A percentile compares a stretch with the other conserved stretches of the same genome.
Evolutionary conservation across 2,888 invertebrate species (phyloP).

Genomic region (Cactoblastis cactorum): DNA sequence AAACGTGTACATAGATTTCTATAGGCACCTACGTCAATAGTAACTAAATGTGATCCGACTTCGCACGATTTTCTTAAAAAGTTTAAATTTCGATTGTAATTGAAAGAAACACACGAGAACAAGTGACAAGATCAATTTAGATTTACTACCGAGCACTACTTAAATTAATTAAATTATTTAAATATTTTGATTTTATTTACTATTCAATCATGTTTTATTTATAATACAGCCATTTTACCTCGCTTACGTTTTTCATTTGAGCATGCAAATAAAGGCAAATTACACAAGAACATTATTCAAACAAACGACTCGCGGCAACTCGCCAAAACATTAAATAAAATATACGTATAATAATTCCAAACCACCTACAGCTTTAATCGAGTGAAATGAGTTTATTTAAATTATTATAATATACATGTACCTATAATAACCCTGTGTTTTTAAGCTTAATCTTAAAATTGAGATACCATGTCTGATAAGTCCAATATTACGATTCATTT

Average conservation of each 20-base stretch:
- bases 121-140: too few species aligned
- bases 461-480: too few species aligned
- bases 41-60: too few species aligned
- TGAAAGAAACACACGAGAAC: too few species aligned
- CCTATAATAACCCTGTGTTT: too few species aligned
- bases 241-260: constrained; percentile 7
- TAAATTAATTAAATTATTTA: constrained; percentile 4
- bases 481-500: too few species aligned
- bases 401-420: constrained; percentile 13
- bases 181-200: constrained; percentile 24
- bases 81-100: too few species aligned
- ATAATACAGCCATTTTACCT: constrained; percentile 4
- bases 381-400: constrained; percentile 18
- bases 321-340: constrained; percentile 25
- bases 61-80: too few species aligned
- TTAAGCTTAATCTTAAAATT: too few species aligned
- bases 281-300: constrained; percentile 21
- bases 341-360: constrained; percentile 23
- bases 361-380: constrained; percentile 21
- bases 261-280: constrained; percentile 10
- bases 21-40: too few species aligned
- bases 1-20: too few species aligned
- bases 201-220: constrained; percentile 20
- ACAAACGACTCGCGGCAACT: constrained; percentile 22
- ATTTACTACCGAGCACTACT: too few species aligned